Percentiles rank a stretch among this genome's conserved stretches.
Evolutionary conservation across 2,888 invertebrate genomes (phyloP).

Genomic region (Scaptomyza polygonia): DNA sequence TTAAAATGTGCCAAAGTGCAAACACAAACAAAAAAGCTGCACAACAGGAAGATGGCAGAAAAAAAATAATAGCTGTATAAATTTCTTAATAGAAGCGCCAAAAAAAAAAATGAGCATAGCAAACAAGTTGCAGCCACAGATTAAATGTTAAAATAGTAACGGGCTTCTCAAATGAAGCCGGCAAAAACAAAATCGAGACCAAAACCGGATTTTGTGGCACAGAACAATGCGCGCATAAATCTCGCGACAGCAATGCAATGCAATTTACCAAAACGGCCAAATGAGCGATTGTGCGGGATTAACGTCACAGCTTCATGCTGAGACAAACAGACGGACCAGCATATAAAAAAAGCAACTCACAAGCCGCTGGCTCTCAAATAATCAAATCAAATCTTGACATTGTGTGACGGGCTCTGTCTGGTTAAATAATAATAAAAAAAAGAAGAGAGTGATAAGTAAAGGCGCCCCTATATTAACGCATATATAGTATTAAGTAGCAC

Average conservation of each 20-base stretch:
- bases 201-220: conserved; percentile 74
- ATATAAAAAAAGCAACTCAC: conserved; percentile 22
- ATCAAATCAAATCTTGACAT: conserved; percentile 75
- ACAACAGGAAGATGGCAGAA: conserved; percentile 63
- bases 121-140: conserved; percentile 42
- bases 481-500: conserved; percentile 63
- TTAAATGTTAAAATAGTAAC: conserved; percentile 67
- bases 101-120: conserved; percentile 28
- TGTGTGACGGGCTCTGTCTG: conserved; percentile 49
- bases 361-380: conserved; percentile 41
- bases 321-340: conserved; percentile 7
- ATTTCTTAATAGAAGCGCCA: conserved; percentile 75
- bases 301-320: conserved; percentile 34
- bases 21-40: conserved; percentile 43
- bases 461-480: conserved; percentile 62
- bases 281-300: conserved; percentile 74
- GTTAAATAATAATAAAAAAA: conserved; percentile 60
- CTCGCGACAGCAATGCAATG: conserved; percentile 63
- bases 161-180: conserved; percentile 44
- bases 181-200: conserved; percentile 45
- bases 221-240: conserved; percentile 77
- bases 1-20: conserved; percentile 67
- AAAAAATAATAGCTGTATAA: conserved; percentile 36
- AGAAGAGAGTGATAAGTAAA: conserved; percentile 40
- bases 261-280: conserved; percentile 63